Evolutionary conservation across 2,888 invertebrate genomes (phyloP).

Genomic region (Rhamphomyia laevipes): DNA sequence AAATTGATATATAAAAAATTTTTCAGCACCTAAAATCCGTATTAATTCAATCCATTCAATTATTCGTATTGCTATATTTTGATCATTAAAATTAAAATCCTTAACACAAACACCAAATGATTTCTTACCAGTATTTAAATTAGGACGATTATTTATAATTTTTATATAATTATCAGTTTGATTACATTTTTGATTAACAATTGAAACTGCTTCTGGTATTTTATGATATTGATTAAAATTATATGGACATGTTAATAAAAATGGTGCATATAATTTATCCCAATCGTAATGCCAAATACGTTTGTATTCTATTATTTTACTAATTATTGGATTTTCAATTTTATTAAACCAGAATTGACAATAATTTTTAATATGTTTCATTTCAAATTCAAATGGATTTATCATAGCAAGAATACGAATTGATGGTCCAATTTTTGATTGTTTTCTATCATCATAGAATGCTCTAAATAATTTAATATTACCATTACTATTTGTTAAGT

Average conservation of each 20-base stretch:
- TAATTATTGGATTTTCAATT: too few species aligned
- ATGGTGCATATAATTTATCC: too few species aligned
- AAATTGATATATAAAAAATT: slow-evolving; percentile 39
- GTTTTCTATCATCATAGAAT: too few species aligned
- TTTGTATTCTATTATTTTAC: too few species aligned
- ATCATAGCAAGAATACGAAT: too few species aligned
- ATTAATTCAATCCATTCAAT: slow-evolving; percentile 92
- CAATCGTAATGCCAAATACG: too few species aligned
- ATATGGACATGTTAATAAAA: too few species aligned
- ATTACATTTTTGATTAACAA: slow-evolving; percentile 15
- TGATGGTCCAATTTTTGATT: too few species aligned
- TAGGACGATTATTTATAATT: not conserved
- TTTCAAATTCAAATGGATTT: slow-evolving; percentile 30
- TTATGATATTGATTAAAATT: too few species aligned
- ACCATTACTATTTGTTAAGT: too few species aligned
- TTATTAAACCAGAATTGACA: too few species aligned
- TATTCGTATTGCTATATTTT: slow-evolving; percentile 77
- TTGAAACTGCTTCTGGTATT: slow-evolving; percentile 15
- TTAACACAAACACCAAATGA: slow-evolving; percentile 89
- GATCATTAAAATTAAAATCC: slow-evolving; percentile 84
- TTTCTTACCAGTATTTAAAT: slow-evolving; percentile 43
- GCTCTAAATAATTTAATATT: too few species aligned
- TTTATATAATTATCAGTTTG: slow-evolving; percentile 27
- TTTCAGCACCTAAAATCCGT: slow-evolving; percentile 18
- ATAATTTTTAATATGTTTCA: slow-evolving; percentile 63